Conservation (phyloP, 2,797 vertebrate species). For the Muscicapa striata region DNA sequence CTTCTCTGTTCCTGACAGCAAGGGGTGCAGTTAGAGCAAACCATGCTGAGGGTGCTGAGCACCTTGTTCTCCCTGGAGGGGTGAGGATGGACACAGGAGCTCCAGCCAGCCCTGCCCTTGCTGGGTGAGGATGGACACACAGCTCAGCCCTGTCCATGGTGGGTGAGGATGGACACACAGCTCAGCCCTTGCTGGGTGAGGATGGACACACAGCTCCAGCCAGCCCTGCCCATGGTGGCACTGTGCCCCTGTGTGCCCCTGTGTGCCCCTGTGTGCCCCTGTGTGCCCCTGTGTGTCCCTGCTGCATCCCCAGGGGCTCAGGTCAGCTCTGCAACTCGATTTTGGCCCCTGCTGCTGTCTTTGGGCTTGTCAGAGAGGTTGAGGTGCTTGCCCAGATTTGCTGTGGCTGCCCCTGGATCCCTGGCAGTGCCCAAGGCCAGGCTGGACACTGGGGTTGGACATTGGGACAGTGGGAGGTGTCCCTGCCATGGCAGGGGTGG, state of each 20-base stretch:
- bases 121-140: too few species aligned
- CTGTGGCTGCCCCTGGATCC: not conserved
- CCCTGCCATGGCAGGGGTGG: not conserved
- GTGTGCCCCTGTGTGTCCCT: too few species aligned
- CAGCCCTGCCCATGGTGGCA: fast-evolving
- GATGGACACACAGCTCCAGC: not conserved
- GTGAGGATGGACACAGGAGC: not conserved
- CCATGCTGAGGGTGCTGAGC: not conserved
- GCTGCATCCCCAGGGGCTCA: not conserved
- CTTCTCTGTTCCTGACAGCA: not conserved
- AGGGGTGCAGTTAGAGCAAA: not conserved
- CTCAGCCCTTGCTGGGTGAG: not conserved
- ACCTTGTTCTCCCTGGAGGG: fast-evolving
- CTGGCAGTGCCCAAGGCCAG: not conserved
- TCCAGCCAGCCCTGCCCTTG: too few species aligned
- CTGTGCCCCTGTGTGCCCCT: fast-evolving
- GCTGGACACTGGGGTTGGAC: fast-evolving
- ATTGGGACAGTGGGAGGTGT: not conserved
- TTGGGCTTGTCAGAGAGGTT: not conserved
- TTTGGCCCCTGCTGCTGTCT: not conserved
- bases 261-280: not conserved
- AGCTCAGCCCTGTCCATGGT: too few species aligned
- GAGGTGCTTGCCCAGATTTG: not conserved
- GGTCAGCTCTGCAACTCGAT: not conserved
- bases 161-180: too few species aligned